Percentiles rank a stretch among this genome's conserved stretches.
Conservation (phyloP, 2,888 invertebrate species). For the Zaprionus obscuricornis region DNA sequence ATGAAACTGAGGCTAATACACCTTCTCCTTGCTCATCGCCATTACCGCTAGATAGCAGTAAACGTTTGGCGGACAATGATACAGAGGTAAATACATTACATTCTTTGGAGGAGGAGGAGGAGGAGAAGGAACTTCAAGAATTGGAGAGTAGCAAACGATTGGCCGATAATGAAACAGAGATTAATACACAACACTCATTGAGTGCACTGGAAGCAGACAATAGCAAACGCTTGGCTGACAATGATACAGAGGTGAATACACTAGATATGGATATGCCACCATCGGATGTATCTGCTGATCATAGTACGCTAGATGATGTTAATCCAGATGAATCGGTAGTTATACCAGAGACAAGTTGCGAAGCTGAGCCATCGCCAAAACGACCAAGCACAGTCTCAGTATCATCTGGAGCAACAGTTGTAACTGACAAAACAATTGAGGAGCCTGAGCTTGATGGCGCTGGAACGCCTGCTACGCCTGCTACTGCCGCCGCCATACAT, state of each 20-base stretch:
- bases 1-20: slow-evolving; percentile 60
- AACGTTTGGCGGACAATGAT: slow-evolving; percentile 44
- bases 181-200: slow-evolving; percentile 31
- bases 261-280: not conserved
- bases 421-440: no score
- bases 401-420: not conserved
- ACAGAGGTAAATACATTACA: slow-evolving; percentile 43
- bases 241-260: slow-evolving; percentile 25
- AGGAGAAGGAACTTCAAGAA: not conserved
- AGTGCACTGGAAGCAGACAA: slow-evolving; percentile 1
- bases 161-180: slow-evolving; percentile 49
- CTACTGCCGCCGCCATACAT: slow-evolving; percentile 52
- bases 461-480: slow-evolving; percentile 2
- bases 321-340: slow-evolving; percentile 71
- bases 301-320: slow-evolving; percentile 21
- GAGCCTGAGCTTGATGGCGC: no score
- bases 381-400: not conserved
- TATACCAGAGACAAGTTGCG: slow-evolving; percentile 79
- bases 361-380: slow-evolving; percentile 47
- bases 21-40: no score
- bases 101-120: slow-evolving; percentile 17
- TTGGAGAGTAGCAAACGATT: slow-evolving; percentile 34
- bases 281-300: not conserved
- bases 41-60: slow-evolving; percentile 21
- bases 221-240: not conserved